Evolutionary conservation across 2,797 vertebrate genomes (phyloP).

Genomic region (Gouania willdenowi): DNA sequence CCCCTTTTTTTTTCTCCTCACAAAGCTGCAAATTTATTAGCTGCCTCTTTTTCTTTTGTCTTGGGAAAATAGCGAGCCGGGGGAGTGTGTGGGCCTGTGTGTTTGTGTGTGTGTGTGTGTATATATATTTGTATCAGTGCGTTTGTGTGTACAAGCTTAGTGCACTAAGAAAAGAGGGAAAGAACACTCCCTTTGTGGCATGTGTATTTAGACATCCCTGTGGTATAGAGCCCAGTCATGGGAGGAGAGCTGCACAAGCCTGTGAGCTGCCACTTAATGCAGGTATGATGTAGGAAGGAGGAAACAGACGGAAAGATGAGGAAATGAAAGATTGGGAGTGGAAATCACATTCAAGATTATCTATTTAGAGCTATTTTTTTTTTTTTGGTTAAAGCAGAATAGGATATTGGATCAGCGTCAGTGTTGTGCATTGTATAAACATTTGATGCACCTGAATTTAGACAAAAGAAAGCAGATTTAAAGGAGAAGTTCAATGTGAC

Average conservation of each 20-base stretch:
- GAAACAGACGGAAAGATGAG: constrained; percentile 34
- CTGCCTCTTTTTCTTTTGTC: constrained; percentile 80
- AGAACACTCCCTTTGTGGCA: constrained; percentile 50
- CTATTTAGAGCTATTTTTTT: too few species aligned
- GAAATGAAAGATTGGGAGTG: constrained; percentile 14
- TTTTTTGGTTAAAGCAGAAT: constrained; percentile 25
- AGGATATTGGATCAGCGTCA: constrained; percentile 12
- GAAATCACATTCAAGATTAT: constrained; percentile 8
- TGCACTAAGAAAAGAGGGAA: constrained; percentile 43
- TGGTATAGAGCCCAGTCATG: constrained; percentile 45
- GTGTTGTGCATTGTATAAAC: constrained; percentile 1
- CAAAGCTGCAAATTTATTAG: constrained; percentile 79
- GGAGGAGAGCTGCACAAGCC: constrained; percentile 26
- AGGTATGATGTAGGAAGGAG: constrained; percentile 38
- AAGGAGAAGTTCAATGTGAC: too few species aligned
- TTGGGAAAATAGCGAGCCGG: constrained; percentile 70
- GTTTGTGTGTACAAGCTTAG: constrained; percentile 18
- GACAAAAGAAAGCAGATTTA: neutral
- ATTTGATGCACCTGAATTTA: constrained; percentile 1
- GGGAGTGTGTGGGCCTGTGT: constrained; percentile 3
- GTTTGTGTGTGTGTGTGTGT: neutral
- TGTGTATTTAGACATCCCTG: constrained; percentile 51
- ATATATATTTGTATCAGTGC: constrained; percentile 1
- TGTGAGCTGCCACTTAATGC: constrained; percentile 29
- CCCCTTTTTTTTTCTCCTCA: constrained; percentile 26